Conservation (phyloP, 1,140 invertebrate species). For the Helicoverpa armigera region DNA sequence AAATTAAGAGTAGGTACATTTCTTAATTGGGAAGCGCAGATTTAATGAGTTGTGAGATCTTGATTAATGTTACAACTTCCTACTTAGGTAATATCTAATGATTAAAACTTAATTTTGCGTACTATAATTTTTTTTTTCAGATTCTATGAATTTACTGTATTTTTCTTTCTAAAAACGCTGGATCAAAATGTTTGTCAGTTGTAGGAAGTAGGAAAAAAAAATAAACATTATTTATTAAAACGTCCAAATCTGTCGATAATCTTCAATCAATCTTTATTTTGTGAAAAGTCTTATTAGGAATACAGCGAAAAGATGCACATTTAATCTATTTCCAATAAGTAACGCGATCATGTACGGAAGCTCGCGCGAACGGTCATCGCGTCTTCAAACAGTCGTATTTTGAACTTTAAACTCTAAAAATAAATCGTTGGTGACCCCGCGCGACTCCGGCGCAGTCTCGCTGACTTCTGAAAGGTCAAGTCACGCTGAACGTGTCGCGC, state of each 20-base stretch:
- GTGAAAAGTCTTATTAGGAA: background rate
- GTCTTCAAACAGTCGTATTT: slow-evolving; percentile 74
- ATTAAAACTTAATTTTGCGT: no score
- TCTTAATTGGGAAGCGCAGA: background rate
- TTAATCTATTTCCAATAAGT: slow-evolving; percentile 45
- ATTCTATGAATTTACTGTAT: no score
- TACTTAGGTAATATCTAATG: no score
- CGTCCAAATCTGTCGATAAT: no score
- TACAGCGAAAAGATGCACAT: background rate
- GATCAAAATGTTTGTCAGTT: no score
- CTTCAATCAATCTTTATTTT: no score
- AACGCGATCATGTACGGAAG: slow-evolving; percentile 46
- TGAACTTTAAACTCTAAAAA: slow-evolving; percentile 87
- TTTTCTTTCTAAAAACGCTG: no score
- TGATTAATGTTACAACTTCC: background rate
- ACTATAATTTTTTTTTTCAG: no score
- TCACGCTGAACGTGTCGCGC: slow-evolving; percentile 73
- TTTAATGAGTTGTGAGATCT: background rate
- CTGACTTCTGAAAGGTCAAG: slow-evolving; percentile 83
- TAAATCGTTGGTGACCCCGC: slow-evolving; percentile 81
- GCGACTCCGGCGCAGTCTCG: slow-evolving; percentile 81
- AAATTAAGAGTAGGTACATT: background rate
- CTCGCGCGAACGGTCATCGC: slow-evolving; percentile 48
- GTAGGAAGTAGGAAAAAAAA: no score
- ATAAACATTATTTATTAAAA: no score